These are phyloP conservation scores for Lysandra coridon DNA, from an alignment of 2,888 invertebrate species.

Conservation along the genomic window DNA sequence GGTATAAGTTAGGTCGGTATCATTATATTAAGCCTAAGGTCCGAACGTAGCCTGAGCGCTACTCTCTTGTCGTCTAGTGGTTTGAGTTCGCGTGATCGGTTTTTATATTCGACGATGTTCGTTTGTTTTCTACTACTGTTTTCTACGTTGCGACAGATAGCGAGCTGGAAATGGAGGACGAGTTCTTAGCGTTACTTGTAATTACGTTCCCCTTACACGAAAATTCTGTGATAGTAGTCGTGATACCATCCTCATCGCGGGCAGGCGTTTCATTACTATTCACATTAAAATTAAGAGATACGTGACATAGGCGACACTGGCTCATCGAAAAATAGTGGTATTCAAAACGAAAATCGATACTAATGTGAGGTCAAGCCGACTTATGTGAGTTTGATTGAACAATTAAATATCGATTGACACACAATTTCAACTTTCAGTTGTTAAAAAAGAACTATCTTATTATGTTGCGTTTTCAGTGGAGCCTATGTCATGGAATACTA, in stretches of 20 bases:
- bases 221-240: constrained; percentile 79
- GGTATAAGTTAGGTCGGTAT: constrained; percentile 37
- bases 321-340: background rate
- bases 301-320: constrained; percentile 23
- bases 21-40: constrained; percentile 50
- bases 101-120: constrained; percentile 1
- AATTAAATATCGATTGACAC: background rate
- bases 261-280: constrained; percentile 57
- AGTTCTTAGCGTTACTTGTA: constrained; percentile 52
- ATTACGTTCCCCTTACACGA: constrained; percentile 62
- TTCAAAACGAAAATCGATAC: background rate
- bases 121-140: constrained; percentile 12
- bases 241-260: constrained; percentile 73
- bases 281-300: constrained; percentile 11
- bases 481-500: constrained; percentile 16
- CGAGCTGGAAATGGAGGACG: background rate
- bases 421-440: background rate
- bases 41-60: constrained; percentile 7
- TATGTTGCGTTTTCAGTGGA: background rate
- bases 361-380: background rate
- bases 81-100: constrained; percentile 10
- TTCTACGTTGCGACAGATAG: background rate
- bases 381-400: background rate
- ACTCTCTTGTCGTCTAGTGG: background rate
- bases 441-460: background rate